Conservation (phyloP, 1,140 invertebrate species). For the Ericerus pela region DNA sequence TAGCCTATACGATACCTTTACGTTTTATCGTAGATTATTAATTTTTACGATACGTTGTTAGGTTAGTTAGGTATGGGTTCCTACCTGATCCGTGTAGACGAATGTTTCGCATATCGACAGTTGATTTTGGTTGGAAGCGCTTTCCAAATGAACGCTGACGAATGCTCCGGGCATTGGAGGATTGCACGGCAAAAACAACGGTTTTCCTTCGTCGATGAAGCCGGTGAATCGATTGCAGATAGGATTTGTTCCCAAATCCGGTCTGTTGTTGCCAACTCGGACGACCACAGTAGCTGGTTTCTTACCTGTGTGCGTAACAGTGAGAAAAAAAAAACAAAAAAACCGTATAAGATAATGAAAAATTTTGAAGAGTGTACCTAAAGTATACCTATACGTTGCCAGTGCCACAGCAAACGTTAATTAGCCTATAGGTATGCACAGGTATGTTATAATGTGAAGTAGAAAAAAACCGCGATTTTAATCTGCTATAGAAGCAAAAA, state of each 20-base stretch:
- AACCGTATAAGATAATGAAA: no score
- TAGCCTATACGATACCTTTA: no score
- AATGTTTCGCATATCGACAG: conserved; percentile 90
- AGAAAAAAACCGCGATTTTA: no score
- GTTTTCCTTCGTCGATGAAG: conserved; percentile 72
- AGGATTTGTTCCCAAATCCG: conserved; percentile 80
- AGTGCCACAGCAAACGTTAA: no score
- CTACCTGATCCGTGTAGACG: conserved; percentile 80
- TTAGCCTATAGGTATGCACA: no score
- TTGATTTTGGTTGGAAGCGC: conserved; percentile 43
- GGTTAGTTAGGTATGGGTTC: no score
- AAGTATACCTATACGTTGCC: no score
- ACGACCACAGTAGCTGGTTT: conserved; percentile 75
- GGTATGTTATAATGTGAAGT: no score
- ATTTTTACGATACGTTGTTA: no score
- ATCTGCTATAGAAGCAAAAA: no score
- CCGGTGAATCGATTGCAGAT: conserved; percentile 82
- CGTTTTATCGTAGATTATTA: background rate
- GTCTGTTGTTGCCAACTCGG: conserved; percentile 84
- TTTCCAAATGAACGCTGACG: conserved; percentile 77
- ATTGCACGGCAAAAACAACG: conserved; percentile 81
- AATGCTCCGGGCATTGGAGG: conserved; percentile 90
- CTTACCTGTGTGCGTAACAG: conserved; percentile 38
- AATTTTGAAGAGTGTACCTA: no score
- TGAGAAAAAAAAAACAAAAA: no score